Conservation (phyloP, 2,797 vertebrate species). For the Etheostoma nigrum region DNA sequence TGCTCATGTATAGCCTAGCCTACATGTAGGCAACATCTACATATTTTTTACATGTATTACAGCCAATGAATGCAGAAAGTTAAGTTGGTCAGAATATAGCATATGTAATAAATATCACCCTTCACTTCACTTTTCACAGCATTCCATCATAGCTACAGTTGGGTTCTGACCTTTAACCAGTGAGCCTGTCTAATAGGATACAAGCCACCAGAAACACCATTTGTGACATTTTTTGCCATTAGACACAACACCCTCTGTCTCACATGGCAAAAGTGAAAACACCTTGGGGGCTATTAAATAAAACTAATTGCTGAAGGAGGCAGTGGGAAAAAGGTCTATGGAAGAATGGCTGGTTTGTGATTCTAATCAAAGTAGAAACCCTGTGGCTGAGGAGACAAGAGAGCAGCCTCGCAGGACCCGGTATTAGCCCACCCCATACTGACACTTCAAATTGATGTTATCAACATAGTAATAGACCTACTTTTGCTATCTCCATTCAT, state of each 20-base stretch:
- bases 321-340: slow-evolving; percentile 30
- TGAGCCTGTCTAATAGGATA: background rate
- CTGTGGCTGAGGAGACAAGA: slow-evolving; percentile 48
- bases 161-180: slow-evolving; percentile 18
- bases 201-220: slow-evolving; percentile 23
- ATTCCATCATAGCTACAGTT: background rate
- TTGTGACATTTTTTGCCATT: slow-evolving; percentile 35
- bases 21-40: no score
- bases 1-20: no score
- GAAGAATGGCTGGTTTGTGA: slow-evolving; percentile 62
- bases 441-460: slow-evolving; percentile 81
- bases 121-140: slow-evolving; percentile 13
- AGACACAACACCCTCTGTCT: slow-evolving; percentile 1
- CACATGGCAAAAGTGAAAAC: slow-evolving; percentile 26
- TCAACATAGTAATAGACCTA: slow-evolving; percentile 78
- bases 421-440: slow-evolving; percentile 68
- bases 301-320: slow-evolving; percentile 53
- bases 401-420: slow-evolving; percentile 44
- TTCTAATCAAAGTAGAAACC: slow-evolving; percentile 76
- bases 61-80: no score
- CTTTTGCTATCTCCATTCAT: slow-evolving; percentile 74
- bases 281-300: slow-evolving; percentile 22
- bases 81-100: no score
- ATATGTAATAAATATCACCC: background rate
- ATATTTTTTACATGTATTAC: no score